Evolutionary conservation across 2,797 vertebrate genomes (phyloP), one percentile per base, ranked within the genome.

Genomic region (Oreochromis grahami): DNA sequence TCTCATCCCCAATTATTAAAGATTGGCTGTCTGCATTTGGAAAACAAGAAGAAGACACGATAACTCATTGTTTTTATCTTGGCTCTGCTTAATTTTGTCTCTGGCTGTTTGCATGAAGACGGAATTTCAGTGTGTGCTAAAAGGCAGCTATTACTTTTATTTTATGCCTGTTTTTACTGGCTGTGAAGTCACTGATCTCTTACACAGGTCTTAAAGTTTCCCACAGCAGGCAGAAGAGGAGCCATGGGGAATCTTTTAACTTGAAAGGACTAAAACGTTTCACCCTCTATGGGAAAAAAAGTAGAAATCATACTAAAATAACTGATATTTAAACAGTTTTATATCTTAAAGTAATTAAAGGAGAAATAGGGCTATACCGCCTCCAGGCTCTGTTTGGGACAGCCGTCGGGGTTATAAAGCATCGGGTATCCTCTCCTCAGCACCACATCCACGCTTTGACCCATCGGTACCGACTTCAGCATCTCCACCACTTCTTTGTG

Each of bases 361-460:
- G n/a, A 5, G 50, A 38, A 19, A 5, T 0, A n/a, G 7, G 15
- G 7, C 13, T 24, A 4, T 68, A 93, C 92, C 85, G 88, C 70
- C 29, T 94, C 91, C 77, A 93, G 86, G 8, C 84, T 92, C 89
- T 94, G 94, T 68, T 96, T 96, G 77, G 96, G 96, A 81, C 95
- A 96, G 2, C 96, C 96, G 1, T 97, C 96, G 0, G 96, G 95
- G 90, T 96, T 96, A 82, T 96, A 97, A 1, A 97, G 95, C 95
- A 97, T 96, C 2, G 96, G 96, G 91, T 97, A 97, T 3, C 96
- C 96, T 55, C 96, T 87, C 63, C 96, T 94, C 77, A 97, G 94
- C 34, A 97, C 96, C 91, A 97, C 93, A 8, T 97, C 96, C 84
- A 97, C 96, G 6, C 94, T 97, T 83, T 96, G 96, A 24, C 96